phyloP scores from a whole-genome alignment of 2,888 invertebrate genomes.

The Gandaritis pyraliata region DNA sequence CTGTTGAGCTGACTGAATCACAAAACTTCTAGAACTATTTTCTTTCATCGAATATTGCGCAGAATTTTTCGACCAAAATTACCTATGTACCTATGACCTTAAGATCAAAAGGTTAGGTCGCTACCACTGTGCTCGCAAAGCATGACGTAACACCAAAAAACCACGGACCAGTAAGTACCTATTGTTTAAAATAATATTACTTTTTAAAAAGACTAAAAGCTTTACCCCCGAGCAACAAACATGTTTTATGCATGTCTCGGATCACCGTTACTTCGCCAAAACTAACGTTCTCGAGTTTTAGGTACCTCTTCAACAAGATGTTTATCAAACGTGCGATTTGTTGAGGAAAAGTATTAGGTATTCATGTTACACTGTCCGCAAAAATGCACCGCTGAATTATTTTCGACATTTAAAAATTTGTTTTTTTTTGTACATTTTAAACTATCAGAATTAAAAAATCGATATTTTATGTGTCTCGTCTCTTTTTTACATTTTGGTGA shows the following conservation, averaged over 20 bases:
- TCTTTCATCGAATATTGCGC: no score
- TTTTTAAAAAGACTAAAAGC: no score
- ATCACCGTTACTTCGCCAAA: slow-evolving; percentile 29
- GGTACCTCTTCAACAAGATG: slow-evolving; percentile 3
- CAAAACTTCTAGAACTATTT: no score
- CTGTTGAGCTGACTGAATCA: no score
- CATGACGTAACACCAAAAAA: not conserved
- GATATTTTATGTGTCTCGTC: no score
- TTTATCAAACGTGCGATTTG: slow-evolving; percentile 5
- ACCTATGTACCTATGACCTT: not conserved
- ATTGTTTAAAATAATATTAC: not conserved
- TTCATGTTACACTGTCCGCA: not conserved
- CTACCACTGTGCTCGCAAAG: not conserved
- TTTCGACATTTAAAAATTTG: no score
- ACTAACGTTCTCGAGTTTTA: slow-evolving; percentile 16
- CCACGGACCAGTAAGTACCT: not conserved
- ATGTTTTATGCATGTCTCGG: slow-evolving; percentile 26
- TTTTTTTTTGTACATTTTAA: no score
- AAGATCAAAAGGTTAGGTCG: not conserved
- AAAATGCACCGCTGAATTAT: not conserved
- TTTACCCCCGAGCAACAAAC: slow-evolving; percentile 5
- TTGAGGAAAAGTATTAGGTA: slow-evolving; percentile 10
- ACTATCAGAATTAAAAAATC: no score
- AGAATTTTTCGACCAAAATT: no score
- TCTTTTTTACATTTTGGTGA: no score